Evolutionary conservation across 2,113 vertebrate species (phyloP), one percentile per base, ranked within the genome.

Genomic region (Pangasianodon gigas): DNA sequence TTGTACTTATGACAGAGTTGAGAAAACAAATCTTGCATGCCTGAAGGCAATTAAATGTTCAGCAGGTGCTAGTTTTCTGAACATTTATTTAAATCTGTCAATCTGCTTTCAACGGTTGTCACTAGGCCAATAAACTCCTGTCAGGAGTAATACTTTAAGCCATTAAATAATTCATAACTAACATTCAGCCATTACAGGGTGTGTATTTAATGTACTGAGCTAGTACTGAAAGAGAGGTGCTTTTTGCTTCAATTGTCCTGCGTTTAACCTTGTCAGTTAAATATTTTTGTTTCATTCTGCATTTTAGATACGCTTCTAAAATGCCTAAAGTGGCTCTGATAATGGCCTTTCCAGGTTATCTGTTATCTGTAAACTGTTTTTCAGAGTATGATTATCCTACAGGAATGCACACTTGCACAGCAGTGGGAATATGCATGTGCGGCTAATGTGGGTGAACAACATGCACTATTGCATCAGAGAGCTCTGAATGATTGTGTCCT

Each of bases 51-150:
- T 69, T 91, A 32, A 84, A 62, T 82, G 81, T 71, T 84, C 85
- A 89, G 54, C 87, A 91, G 65, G 87, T 88, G 82, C n/a, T 56
- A 18, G 9, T 37, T 87, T 58, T 74, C 52, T 65, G 69, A 87
- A 41, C 44, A 74, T 89, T 84, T 29, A 60, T 85, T 69, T 80
- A 1, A 52, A 75, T 16, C 6, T 87, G 54, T 89, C 88, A 89
- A 54, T n/a, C 21, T 74, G 82, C 88, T 77, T 89, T 89, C 56
- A 89, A 52, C 44, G 4, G 54, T 58, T 89, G 41, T 77, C 69
- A 16, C 26, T 18, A 60, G 44, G 82, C 88, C 67, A 77, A 77
- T 48, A 89, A 85, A 89, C 69, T 51, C 52, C 56, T 65, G 81
- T 62, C 69, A 89, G 26, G 41, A 48, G 29, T 37, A 62, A 77